Evolutionary conservation across 2,797 vertebrate genomes (phyloP).

Genomic region (Scomberomorus guttatus): DNA sequence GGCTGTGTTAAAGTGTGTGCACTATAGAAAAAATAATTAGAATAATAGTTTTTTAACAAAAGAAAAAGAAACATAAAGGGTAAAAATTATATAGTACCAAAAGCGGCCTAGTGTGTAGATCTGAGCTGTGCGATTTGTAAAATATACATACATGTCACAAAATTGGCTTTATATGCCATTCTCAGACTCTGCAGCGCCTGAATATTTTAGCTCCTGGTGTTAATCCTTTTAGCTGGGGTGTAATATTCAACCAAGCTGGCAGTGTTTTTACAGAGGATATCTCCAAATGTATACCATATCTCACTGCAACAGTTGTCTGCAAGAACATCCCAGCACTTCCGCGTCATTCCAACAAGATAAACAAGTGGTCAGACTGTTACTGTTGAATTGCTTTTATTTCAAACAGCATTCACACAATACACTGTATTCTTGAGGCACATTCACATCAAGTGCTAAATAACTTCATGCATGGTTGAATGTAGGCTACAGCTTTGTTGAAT

Average conservation of each 20-base stretch:
- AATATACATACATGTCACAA: too few species aligned
- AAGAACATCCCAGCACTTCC: not conserved
- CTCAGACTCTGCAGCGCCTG: too few species aligned
- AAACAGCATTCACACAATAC: constrained; percentile 86
- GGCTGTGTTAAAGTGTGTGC: too few species aligned
- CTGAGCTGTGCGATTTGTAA: too few species aligned
- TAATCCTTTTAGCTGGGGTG: not conserved
- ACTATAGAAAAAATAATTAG: too few species aligned
- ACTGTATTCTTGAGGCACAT: constrained; percentile 82
- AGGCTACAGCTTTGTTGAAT: constrained; percentile 74
- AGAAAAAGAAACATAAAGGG: too few species aligned
- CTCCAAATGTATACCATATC: not conserved
- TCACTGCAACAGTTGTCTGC: constrained; percentile 9
- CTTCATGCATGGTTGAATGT: constrained; percentile 83
- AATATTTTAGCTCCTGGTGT: too few species aligned
- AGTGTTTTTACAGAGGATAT: not conserved
- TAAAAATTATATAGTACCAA: too few species aligned
- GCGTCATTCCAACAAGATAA: not conserved
- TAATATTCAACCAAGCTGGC: not conserved
- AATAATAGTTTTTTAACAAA: too few species aligned
- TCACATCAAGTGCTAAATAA: constrained; percentile 83
- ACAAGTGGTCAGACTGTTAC: not conserved
- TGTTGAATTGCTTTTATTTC: constrained; percentile 84
- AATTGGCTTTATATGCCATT: too few species aligned
- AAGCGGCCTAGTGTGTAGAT: too few species aligned